Evolutionary conservation across 2,113 vertebrate species (phyloP).

Genomic region (Cervus canadensis): DNA sequence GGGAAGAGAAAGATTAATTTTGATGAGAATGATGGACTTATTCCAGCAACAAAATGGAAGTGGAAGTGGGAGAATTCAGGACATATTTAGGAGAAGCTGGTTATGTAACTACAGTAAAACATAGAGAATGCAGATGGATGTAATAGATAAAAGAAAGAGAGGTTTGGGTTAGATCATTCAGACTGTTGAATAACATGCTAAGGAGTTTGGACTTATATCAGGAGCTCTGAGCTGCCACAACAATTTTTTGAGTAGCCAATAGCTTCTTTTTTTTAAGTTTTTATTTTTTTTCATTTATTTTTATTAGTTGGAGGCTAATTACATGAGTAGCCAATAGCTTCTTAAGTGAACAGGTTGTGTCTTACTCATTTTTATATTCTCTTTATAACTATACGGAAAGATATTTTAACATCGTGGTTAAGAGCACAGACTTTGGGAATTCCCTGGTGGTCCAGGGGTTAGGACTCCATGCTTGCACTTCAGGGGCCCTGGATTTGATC

Average conservation of each 20-base stretch:
- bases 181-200: background rate
- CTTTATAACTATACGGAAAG: constrained; percentile 11
- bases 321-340: background rate
- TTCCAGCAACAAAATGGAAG: background rate
- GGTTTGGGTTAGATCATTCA: background rate
- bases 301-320: too few species aligned
- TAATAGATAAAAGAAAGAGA: background rate
- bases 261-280: background rate
- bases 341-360: background rate
- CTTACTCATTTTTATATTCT: background rate
- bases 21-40: background rate
- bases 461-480: background rate
- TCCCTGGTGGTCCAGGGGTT: background rate
- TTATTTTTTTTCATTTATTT: too few species aligned
- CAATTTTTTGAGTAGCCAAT: background rate
- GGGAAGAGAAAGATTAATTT: constrained; percentile 3
- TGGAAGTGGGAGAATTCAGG: constrained; percentile 11
- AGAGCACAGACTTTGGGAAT: background rate
- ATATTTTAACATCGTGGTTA: background rate
- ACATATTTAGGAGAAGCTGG: constrained; percentile 7
- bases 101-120: background rate
- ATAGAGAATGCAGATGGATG: background rate
- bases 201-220: constrained; percentile 34
- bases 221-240: background rate
- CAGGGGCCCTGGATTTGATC: background rate